These are phyloP conservation scores for Microcebus tavaratra DNA, from an alignment of 2,113 vertebrate genomes.

Conservation along the genomic window DNA sequence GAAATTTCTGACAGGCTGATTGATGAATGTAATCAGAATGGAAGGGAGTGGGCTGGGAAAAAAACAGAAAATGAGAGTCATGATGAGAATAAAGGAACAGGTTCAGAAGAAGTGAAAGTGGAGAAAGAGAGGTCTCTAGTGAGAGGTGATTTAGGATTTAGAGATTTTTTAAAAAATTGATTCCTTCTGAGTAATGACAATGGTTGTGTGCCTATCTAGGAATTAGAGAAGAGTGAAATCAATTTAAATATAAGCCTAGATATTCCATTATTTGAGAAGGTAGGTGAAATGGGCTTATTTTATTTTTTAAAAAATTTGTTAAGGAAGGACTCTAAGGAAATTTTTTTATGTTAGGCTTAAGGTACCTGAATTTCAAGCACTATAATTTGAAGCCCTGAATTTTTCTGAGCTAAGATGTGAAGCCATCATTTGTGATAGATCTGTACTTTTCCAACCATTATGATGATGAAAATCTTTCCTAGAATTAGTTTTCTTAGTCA, in stretches of 20 bases:
- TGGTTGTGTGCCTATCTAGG: not conserved
- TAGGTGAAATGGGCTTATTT: not conserved
- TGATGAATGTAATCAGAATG: not conserved
- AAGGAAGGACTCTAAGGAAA: not conserved
- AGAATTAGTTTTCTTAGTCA: slow-evolving; percentile 10
- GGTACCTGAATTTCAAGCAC: not conserved
- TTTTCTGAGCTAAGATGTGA: slow-evolving; percentile 5
- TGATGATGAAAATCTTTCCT: not conserved
- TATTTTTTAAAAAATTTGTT: not conserved
- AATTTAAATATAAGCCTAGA: slow-evolving; percentile 21
- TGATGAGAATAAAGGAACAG: not conserved
- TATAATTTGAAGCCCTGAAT: not conserved
- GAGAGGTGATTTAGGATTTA: not conserved
- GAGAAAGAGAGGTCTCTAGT: not conserved
- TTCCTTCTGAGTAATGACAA: not conserved
- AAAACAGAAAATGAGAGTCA: not conserved
- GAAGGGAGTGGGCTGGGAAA: not conserved
- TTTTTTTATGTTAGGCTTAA: not conserved
- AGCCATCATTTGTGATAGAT: not conserved
- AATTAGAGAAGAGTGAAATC: slow-evolving; percentile 11
- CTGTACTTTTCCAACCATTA: not conserved
- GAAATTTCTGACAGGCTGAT: not conserved
- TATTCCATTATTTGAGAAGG: not conserved
- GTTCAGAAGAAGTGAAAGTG: not conserved
- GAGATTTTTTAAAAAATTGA: not conserved